These are phyloP conservation scores for Thripadectes ignobilis DNA, from an alignment of 2,797 vertebrate genomes.

Conservation along the genomic window DNA sequence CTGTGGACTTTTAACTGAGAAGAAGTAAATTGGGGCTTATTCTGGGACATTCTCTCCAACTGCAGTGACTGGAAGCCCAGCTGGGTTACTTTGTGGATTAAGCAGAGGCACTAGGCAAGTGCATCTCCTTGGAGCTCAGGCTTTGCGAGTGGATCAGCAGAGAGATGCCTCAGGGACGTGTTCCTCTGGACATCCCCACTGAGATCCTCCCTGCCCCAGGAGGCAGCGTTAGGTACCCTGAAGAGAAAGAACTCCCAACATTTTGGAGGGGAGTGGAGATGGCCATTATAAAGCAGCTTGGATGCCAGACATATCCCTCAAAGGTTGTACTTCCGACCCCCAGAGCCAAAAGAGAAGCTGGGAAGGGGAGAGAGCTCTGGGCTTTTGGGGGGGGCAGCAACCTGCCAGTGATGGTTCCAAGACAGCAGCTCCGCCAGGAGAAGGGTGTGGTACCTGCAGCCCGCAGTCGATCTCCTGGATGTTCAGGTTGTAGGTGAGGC, in stretches of 20 bases:
- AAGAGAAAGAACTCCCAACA: neutral
- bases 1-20: neutral
- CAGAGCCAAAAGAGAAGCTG: neutral
- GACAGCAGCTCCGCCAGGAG: neutral
- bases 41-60: neutral
- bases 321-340: neutral
- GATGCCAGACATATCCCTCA: neutral
- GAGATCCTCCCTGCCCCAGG: neutral
- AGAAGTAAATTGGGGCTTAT: no score
- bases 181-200: neutral
- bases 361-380: neutral
- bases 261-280: neutral
- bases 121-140: neutral
- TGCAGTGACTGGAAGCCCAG: neutral
- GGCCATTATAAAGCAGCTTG: neutral
- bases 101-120: neutral
- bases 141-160: neutral
- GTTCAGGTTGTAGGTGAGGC: neutral
- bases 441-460: neutral
- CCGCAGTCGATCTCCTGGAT: rapidly evolving
- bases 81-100: neutral
- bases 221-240: neutral
- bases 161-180: neutral
- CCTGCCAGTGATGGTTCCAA: neutral
- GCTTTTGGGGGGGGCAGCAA: rapidly evolving